Base-by-base conservation (phyloP, 1,140 invertebrate genomes). In the Schlechtendalia chinensis region DNA sequence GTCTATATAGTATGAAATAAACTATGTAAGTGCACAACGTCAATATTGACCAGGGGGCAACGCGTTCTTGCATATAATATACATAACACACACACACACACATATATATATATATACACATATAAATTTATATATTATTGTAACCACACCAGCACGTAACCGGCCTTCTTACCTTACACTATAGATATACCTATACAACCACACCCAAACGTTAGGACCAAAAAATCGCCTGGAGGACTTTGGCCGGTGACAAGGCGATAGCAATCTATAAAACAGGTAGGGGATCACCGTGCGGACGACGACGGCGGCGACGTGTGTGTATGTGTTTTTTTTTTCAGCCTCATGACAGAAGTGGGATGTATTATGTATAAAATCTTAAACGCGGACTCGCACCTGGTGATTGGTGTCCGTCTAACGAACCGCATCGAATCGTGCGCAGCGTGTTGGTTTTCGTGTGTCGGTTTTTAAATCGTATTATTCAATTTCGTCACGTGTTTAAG, bases 361-460 rank as follows among this genome's bases (percentile, higher is more conserved):
- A 19, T 45, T 79, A 61, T 63, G 75, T 79, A 79, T 79, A 79
- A 79, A 79, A 79, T 63, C 39, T 63, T 63, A 63, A 47, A 29
- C 75, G 54, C 56, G 39, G 75, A 24, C 75, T 59, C 19, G 32
- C 39, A 47, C 58, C 39, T 63, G 59, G 56, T 50, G 75, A 79
- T 79, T 79, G 75, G 75, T 79, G 75, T 79, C 75, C 75, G 75
- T 79, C 75, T 63, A 29, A 63, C 75, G 58, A 79, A 79, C 58
- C 75, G 75, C 39, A 47, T 79, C 75, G 75, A 79, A 61, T 61
- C 75, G 75, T 79, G 39, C 75, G 75, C 58, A 45, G 11, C 45
- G 75, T n/a, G 58, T 63, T 63, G n/a, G 54, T 59, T 77, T 61
- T 79, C 27, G 69, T 29, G 69, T 61, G 47, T 50, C 47, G 47